Percentiles rank a stretch among this genome's conserved stretches.
Conservation (phyloP, 2,113 vertebrate species). For the Morone saxatilis region DNA sequence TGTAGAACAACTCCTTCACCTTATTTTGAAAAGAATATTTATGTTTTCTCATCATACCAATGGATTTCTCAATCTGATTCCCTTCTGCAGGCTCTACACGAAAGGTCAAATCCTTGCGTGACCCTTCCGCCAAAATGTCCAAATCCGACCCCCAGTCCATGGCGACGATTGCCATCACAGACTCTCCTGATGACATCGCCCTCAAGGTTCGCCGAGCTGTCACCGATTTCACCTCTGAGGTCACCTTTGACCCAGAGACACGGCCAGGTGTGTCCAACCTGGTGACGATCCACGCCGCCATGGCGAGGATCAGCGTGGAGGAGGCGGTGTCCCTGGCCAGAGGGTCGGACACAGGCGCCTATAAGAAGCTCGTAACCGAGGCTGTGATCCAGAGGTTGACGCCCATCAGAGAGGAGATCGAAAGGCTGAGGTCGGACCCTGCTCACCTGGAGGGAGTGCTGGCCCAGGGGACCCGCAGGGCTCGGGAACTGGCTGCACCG, state of each 20-base stretch:
- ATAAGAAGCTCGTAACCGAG: conserved; percentile 92
- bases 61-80: neutral
- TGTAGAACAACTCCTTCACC: too few relatives aligned
- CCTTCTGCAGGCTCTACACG: conserved; percentile 84
- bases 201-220: conserved; percentile 93
- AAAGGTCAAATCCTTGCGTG: conserved; percentile 95
- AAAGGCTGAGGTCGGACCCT: conserved; percentile 86
- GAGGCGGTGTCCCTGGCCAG: conserved; percentile 84
- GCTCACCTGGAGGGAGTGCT: conserved; percentile 88
- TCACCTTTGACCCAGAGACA: conserved; percentile 89
- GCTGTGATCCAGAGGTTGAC: conserved; percentile 89
- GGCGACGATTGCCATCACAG: conserved; percentile 90
- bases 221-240: conserved; percentile 95
- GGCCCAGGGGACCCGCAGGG: conserved; percentile 84
- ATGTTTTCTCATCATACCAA: neutral
- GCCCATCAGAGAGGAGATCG: conserved; percentile 89
- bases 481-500: conserved; percentile 88
- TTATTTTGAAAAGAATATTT: neutral
- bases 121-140: conserved; percentile 94
- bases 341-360: conserved; percentile 90
- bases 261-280: conserved; percentile 94
- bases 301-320: conserved; percentile 81
- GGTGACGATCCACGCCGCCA: conserved; percentile 90
- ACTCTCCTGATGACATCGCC: conserved; percentile 91
- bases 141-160: conserved; percentile 92